Evolutionary conservation across 2,113 vertebrate genomes (phyloP).

Genomic region (Phrynosoma blainvillii): DNA sequence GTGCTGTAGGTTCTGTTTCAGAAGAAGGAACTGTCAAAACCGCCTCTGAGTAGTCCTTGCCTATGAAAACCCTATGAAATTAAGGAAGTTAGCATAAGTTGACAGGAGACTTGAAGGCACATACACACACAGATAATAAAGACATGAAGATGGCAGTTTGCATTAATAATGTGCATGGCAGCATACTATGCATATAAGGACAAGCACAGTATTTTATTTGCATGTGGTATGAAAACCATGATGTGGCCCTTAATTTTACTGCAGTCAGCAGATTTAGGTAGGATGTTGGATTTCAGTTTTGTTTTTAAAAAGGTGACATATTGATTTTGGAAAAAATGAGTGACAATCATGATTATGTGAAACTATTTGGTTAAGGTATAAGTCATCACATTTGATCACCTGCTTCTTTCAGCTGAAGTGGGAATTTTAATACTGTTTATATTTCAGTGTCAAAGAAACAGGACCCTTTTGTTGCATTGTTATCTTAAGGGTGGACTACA

Average conservation of each 20-base stretch:
- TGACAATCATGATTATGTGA: background rate
- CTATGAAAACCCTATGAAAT: no score
- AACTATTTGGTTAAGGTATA: slow-evolving; percentile 30
- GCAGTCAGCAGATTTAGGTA: background rate
- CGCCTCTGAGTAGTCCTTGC: no score
- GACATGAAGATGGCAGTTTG: background rate
- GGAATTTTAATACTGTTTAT: background rate
- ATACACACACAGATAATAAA: no score
- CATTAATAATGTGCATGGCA: background rate
- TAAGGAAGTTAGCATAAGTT: no score
- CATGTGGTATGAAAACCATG: background rate
- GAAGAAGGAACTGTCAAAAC: no score
- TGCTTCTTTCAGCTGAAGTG: background rate
- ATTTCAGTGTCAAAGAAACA: background rate
- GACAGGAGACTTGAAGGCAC: no score
- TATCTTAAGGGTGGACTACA: slow-evolving; percentile 41
- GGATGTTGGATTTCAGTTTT: background rate
- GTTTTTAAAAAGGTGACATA: background rate
- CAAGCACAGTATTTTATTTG: background rate
- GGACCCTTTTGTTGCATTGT: slow-evolving; percentile 32
- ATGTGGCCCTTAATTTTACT: background rate
- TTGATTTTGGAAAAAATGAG: background rate
- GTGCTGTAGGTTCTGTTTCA: no score
- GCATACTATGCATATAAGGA: background rate
- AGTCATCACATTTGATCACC: slow-evolving; percentile 15